These are phyloP conservation scores for Brachirus orientalis DNA, from an alignment of 2,113 vertebrate species.

Conservation along the genomic window DNA sequence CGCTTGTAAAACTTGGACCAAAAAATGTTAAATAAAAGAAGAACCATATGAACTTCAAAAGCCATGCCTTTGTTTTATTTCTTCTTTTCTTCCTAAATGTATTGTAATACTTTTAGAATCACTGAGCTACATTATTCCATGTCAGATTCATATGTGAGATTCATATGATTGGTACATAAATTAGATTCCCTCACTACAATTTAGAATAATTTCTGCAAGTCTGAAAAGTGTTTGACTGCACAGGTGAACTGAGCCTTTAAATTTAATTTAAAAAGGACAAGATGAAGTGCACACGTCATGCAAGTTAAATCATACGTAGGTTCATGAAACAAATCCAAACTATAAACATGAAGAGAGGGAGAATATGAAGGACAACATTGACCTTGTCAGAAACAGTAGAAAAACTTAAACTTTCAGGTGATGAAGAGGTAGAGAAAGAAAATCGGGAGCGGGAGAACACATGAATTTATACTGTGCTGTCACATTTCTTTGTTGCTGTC, in stretches of 20 bases:
- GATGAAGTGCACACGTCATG: not conserved
- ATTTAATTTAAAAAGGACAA: not conserved
- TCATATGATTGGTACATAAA: not conserved
- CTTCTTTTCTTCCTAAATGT: too few relatives aligned
- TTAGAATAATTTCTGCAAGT: not conserved
- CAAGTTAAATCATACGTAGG: too few relatives aligned
- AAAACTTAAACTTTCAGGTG: slow-evolving; percentile 20
- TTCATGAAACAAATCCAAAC: slow-evolving; percentile 1
- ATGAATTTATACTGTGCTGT: slow-evolving; percentile 56
- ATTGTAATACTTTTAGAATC: too few relatives aligned
- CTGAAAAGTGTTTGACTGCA: not conserved
- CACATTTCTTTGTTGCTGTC: slow-evolving; percentile 55
- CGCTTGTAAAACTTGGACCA: too few relatives aligned
- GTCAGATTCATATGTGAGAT: too few relatives aligned
- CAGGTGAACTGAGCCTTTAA: slow-evolving; percentile 1
- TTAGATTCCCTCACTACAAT: not conserved
- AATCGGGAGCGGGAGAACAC: slow-evolving; percentile 22
- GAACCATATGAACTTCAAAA: too few relatives aligned
- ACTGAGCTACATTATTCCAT: too few relatives aligned
- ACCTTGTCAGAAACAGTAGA: slow-evolving; percentile 42
- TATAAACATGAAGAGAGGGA: not conserved
- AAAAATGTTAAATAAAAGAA: too few relatives aligned
- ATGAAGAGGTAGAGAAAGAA: not conserved
- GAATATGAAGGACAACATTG: slow-evolving; percentile 22
- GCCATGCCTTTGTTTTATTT: too few relatives aligned